Percentiles rank a stretch among this genome's conserved stretches.
phyloP scores from a whole-genome alignment of 2,888 invertebrate genomes.

The Monochamus alternatus region DNA sequence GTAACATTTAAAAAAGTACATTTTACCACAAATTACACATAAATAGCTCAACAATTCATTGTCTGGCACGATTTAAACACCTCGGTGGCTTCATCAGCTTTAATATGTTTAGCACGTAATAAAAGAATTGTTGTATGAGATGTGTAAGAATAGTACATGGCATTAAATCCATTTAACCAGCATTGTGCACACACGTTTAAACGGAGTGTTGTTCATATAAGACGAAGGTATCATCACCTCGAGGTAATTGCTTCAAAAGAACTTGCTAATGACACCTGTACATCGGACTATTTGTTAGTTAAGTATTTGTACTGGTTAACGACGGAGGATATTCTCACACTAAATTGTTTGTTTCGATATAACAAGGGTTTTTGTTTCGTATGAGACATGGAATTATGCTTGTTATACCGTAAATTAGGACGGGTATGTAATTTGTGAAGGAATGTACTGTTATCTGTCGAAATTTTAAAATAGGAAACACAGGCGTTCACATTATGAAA shows the following conservation, averaged over 20 bases:
- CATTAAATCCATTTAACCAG: slow-evolving; percentile 40
- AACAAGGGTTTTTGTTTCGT: slow-evolving; percentile 32
- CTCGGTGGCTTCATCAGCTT: slow-evolving; percentile 24
- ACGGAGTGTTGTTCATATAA: slow-evolving; percentile 25
- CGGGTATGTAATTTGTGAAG: slow-evolving; percentile 24
- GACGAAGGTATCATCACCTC: slow-evolving; percentile 47
- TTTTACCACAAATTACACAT: too few relatives aligned
- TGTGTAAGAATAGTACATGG: slow-evolving; percentile 16
- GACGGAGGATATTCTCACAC: slow-evolving; percentile 42
- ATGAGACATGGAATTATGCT: slow-evolving; percentile 14
- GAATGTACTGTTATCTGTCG: not conserved
- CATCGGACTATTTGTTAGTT: slow-evolving; percentile 40
- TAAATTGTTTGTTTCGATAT: slow-evolving; percentile 27
- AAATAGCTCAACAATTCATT: not conserved
- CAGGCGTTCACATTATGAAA: too few relatives aligned
- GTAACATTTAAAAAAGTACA: too few relatives aligned
- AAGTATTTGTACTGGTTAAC: slow-evolving; percentile 42
- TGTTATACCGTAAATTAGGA: slow-evolving; percentile 17
- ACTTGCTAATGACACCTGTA: slow-evolving; percentile 52
- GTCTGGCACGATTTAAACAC: not conserved
- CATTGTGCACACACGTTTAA: slow-evolving; percentile 32
- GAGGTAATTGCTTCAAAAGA: slow-evolving; percentile 52
- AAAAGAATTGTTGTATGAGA: slow-evolving; percentile 43
- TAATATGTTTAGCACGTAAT: slow-evolving; percentile 28
- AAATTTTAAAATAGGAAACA: not conserved